Evolutionary conservation across 2,113 vertebrate genomes (phyloP), one percentile per base, ranked within the genome.

Genomic region (Mus spicilegus): DNA sequence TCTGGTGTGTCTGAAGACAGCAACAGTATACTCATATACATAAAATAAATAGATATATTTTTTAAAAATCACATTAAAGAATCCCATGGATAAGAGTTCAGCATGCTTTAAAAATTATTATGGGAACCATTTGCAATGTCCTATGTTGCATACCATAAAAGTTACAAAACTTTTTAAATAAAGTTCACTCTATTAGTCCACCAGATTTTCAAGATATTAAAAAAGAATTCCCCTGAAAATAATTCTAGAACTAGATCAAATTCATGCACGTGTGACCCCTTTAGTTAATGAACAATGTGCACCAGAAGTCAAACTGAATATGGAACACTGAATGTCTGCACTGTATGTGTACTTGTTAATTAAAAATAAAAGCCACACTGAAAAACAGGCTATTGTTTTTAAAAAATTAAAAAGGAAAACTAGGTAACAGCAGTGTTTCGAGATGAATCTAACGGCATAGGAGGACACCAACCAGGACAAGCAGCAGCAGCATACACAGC

Each of bases 41-140:
- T 26, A 26, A 65, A 65, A 49, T 49, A 49, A 65, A 61, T 61
- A 61, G 22, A 61, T 61, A 61, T 61, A 65, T 26, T 9, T 65
- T 65, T 26, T 1, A 26, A 65, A 65, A 8, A 26, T 89, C 51
- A 86, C 63, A 81, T 82, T 82, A 75, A 96, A 84, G 20, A 97
- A 67, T 22, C 5, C 22, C 46, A 89, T 33, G n/a, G 76, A 54
- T 95, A 90, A 93, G 61, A 76, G 87, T 78, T 87, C 26, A 80
- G 70, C 54, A 95, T 89, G 73, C 89, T 95, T 94, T 95, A 95
- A 80, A 91, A 95, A 58, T 58, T 58, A 82, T 95, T 84, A 86
- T 26, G 80, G 67, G 28, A 26, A 91, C 56, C 81, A 63, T 76
- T 94, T 96, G 89, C 89, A 94, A 86, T 84, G 87, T 28, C 42